Percentiles rank a stretch among this genome's conserved stretches.
phyloP scores from a whole-genome alignment of 2,888 invertebrate genomes.

The Amphipoea lucens region DNA sequence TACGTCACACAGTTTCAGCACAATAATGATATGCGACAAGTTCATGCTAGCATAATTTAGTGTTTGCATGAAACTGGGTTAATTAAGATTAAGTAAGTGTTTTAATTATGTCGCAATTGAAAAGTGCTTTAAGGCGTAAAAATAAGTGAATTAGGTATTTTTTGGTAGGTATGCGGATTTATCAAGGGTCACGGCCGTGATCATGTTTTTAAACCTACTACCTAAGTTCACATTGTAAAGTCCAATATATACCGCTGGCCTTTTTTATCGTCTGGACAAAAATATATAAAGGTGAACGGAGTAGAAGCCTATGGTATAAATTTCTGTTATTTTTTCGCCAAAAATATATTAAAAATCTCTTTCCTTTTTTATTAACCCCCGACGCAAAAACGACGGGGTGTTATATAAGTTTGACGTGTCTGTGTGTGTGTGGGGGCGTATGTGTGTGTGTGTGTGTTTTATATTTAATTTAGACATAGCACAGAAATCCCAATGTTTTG shows the following conservation, averaged over 20 bases:
- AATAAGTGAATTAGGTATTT: slow-evolving; percentile 25
- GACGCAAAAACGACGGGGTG: no score
- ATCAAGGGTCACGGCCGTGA: background rate
- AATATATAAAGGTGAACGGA: no score
- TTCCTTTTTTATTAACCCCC: no score
- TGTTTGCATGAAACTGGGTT: slow-evolving; percentile 60
- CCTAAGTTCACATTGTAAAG: background rate
- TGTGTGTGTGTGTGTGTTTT: background rate
- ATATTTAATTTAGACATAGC: background rate
- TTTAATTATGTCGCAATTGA: slow-evolving; percentile 56
- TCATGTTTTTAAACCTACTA: background rate
- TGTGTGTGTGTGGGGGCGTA: no score
- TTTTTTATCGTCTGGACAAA: no score
- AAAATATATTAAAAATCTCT: no score
- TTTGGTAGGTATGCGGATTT: background rate
- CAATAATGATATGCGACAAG: slow-evolving; percentile 60
- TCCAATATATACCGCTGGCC: background rate
- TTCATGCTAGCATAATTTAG: slow-evolving; percentile 58
- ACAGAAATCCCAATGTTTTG: background rate
- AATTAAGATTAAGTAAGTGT: slow-evolving; percentile 62
- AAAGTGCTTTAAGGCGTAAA: slow-evolving; percentile 51
- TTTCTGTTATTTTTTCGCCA: no score
- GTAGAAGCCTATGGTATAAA: no score
- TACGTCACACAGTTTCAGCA: slow-evolving; percentile 42
- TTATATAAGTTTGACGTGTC: no score